These are phyloP conservation scores for Meghimatium bilineatum DNA, from an alignment of 2,888 invertebrate species.

Conservation along the genomic window DNA sequence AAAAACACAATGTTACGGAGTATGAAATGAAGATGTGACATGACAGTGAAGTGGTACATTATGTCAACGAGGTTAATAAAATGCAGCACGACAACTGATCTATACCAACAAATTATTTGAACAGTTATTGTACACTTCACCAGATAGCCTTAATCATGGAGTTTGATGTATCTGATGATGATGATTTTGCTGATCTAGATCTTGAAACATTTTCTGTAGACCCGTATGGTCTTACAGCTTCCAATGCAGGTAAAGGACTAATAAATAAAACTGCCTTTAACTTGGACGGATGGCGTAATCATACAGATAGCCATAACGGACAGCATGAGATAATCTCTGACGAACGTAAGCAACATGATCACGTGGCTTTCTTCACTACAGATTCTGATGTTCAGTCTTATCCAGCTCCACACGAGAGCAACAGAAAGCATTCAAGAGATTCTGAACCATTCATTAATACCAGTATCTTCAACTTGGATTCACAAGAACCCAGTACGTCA, in stretches of 20 bases:
- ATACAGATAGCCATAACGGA: not conserved
- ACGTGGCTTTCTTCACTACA: not conserved
- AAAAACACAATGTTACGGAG: no score
- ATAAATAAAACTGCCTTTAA: not conserved
- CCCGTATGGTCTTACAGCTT: not conserved
- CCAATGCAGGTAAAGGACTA: not conserved
- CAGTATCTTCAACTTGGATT: not conserved
- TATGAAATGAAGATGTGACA: no score
- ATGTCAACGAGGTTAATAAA: not conserved
- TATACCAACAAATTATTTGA: not conserved
- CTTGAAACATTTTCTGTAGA: not conserved
- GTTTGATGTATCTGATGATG: conserved; percentile 4
- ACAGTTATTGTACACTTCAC: not conserved
- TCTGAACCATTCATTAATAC: not conserved
- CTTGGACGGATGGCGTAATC: not conserved
- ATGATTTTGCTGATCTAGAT: conserved; percentile 31
- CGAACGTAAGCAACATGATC: not conserved
- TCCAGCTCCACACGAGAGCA: not conserved
- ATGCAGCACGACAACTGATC: not conserved
- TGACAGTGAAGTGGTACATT: no score
- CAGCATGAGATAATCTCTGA: not conserved
- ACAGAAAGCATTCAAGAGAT: not conserved
- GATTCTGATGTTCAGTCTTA: not conserved
- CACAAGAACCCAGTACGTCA: not conserved
- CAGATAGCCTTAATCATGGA: conserved; percentile 6